Evolutionary conservation across 2,113 vertebrate species (phyloP).

Genomic region (Alligator mississippiensis): DNA sequence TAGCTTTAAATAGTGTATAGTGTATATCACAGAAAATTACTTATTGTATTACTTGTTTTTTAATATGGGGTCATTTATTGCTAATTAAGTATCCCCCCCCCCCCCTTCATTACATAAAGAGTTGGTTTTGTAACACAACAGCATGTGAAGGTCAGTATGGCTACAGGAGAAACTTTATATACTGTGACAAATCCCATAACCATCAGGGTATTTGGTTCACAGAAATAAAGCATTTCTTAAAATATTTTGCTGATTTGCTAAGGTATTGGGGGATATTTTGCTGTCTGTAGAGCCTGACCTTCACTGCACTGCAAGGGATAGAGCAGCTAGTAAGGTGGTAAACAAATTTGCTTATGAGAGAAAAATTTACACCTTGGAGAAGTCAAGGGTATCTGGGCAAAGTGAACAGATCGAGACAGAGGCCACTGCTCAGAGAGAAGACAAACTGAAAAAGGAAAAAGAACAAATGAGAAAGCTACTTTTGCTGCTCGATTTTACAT

Average conservation of each 20-base stretch:
- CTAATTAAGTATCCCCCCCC: conserved; percentile 62
- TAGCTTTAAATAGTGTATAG: background rate
- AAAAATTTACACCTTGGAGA: background rate
- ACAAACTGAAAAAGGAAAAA: background rate
- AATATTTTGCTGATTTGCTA: conserved; percentile 73
- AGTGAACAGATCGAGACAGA: background rate
- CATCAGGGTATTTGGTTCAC: conserved; percentile 70
- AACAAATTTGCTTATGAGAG: background rate
- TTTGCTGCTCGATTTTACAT: rapidly evolving
- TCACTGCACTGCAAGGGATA: conserved; percentile 19
- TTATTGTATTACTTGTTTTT: background rate
- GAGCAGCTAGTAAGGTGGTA: background rate
- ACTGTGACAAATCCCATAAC: conserved; percentile 80
- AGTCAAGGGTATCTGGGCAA: background rate
- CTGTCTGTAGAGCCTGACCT: conserved; percentile 29
- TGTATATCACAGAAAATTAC: conserved; percentile 11
- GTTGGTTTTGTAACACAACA: conserved; percentile 65
- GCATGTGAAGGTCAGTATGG: conserved; percentile 50
- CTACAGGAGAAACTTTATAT: conserved; percentile 75
- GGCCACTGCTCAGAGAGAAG: background rate
- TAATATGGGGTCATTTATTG: conserved; percentile 6
- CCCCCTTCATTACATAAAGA: conserved; percentile 65
- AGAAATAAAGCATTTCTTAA: conserved; percentile 70
- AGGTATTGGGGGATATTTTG: conserved; percentile 55
- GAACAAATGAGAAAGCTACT: background rate